phyloP scores from a whole-genome alignment of 2,797 vertebrate genomes.

The Lutjanus argentimaculatus region DNA sequence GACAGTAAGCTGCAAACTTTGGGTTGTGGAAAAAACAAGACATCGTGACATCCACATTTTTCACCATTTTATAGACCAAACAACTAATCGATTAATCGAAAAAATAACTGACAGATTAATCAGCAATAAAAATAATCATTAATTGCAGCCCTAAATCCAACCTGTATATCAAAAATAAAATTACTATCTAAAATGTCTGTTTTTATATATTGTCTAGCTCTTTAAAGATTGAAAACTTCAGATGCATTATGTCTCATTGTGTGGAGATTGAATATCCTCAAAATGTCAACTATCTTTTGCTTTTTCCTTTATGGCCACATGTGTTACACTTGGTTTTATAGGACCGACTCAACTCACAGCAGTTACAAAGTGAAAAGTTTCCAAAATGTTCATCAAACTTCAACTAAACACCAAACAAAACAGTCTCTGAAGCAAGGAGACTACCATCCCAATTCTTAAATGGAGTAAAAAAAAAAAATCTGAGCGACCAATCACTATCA shows the following conservation, averaged over 20 bases:
- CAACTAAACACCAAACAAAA: slow-evolving; percentile 4
- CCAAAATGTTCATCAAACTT: slow-evolving; percentile 16
- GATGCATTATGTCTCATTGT: not conserved
- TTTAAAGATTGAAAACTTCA: not conserved
- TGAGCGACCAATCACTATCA: slow-evolving; percentile 15
- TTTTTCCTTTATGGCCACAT: slow-evolving; percentile 24
- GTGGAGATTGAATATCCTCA: not conserved
- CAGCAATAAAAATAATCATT: too few relatives aligned
- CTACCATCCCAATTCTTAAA: not conserved
- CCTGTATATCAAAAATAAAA: not conserved
- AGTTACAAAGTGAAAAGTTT: slow-evolving; percentile 8
- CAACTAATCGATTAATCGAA: too few relatives aligned
- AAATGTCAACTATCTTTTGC: slow-evolving; percentile 4
- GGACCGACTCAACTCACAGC: not conserved
- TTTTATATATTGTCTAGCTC: not conserved
- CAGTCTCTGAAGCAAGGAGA: not conserved
- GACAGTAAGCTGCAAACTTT: too few relatives aligned
- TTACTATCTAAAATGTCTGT: not conserved
- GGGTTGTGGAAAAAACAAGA: too few relatives aligned
- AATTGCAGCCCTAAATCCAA: too few relatives aligned
- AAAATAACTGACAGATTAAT: too few relatives aligned
- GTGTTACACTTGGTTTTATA: slow-evolving; percentile 15
- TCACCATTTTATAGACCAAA: too few relatives aligned
- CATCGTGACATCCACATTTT: too few relatives aligned
- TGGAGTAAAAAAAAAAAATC: not conserved